Evolutionary conservation across 2,113 vertebrate species (phyloP).

Genomic region (Machaerirhynchus nigripectus): DNA sequence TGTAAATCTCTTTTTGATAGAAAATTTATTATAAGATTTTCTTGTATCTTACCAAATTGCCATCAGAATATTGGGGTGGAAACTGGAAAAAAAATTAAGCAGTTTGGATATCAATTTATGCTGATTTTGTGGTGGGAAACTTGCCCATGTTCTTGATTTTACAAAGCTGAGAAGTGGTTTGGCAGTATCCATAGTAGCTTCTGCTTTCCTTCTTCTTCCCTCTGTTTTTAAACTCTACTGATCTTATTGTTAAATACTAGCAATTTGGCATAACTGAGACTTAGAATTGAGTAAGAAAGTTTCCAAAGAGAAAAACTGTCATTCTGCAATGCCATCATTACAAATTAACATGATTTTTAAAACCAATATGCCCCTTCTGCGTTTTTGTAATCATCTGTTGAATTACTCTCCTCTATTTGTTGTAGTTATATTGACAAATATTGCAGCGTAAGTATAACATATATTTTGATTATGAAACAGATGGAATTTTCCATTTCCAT

Average conservation of each 20-base stretch:
- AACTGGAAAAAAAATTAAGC: neutral
- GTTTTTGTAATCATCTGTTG: neutral
- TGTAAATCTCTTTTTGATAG: neutral
- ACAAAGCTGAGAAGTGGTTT: slow-evolving; percentile 42
- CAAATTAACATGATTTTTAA: neutral
- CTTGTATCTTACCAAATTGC: slow-evolving; percentile 3
- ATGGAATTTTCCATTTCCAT: neutral
- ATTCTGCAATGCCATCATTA: slow-evolving; percentile 2
- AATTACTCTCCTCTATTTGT: neutral
- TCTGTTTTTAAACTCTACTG: slow-evolving; percentile 30
- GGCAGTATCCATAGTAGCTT: slow-evolving; percentile 33
- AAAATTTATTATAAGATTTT: neutral
- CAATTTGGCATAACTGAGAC: neutral
- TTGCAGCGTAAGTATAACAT: neutral
- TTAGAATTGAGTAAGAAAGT: neutral
- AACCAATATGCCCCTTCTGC: neutral
- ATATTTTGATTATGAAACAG: neutral
- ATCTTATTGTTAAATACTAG: slow-evolving; percentile 31
- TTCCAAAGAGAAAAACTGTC: slow-evolving; percentile 18
- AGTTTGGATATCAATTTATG: neutral
- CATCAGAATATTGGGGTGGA: neutral
- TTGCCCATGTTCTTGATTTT: neutral
- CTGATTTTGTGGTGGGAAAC: slow-evolving; percentile 26
- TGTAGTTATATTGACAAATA: neutral
- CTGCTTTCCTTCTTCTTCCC: slow-evolving; percentile 40